Base-by-base conservation (phyloP, 35 echinoderm and acorn worm genomes). In the Ptychodera flava region DNA sequence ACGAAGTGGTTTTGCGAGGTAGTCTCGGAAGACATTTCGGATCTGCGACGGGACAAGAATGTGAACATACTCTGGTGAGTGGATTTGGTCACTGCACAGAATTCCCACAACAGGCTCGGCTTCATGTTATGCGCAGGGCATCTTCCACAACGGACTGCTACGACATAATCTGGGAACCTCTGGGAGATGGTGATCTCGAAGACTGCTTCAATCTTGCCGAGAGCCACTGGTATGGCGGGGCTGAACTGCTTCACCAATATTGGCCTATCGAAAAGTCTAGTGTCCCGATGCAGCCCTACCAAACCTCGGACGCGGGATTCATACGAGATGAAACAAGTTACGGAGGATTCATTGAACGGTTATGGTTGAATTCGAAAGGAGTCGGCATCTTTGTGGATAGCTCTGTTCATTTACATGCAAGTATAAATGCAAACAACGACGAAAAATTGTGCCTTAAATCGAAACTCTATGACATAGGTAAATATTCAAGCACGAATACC, bases 91-190 rank as follows among this genome's bases (percentile, higher is more conserved):
- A 64, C 6, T 64, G 45, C 22, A 64, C 22, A 12, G 45, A 64
- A 22, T 64, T 64, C 22, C 6, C 6, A 64, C 6, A 22, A 6
- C 6, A 12, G 6, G 45, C 45, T 22, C 6, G 22, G 22, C 22
- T 6, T 6, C 6, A 22, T 22, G 45, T 64, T 6, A 12, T 64
- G 45, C 45, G 22, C 45, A 64, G 45, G 22, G 45, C 45, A 22
- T 64, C 45, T 22, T 12, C 22, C 6, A 22, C 6, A 12, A 64
- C 22, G 28, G 83, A 32, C 16, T 93, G 92, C 37, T 76, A 86
- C 36, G 38, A 79, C 36, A 83, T 84, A 36, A 35, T 32, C 14
- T 94, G 92, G 92, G 38, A 81, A 37, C 85, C 89, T 0, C 33
- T 91, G 16, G 76, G 1, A 1, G 77, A 91, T 76, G 38, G 35